Percentiles rank a stretch among this genome's conserved stretches.
These are phyloP conservation scores for Oryzias woworae DNA, from an alignment of 2,113 vertebrate genomes.

Conservation along the genomic window DNA sequence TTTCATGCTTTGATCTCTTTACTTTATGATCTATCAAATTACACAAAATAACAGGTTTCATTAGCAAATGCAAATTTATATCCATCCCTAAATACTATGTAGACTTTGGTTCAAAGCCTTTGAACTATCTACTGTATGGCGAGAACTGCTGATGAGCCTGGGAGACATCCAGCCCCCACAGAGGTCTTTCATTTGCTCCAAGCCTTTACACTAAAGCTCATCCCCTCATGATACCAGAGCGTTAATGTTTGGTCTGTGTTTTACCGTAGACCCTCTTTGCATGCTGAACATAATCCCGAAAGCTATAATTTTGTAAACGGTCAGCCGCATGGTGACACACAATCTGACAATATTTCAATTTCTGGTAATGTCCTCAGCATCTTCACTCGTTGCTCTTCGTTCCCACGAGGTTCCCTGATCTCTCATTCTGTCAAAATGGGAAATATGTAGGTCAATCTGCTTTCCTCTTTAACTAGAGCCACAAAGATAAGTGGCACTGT, in stretches of 20 bases:
- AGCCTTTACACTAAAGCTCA: constrained; percentile 26
- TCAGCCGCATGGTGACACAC: constrained; percentile 18
- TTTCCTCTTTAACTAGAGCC: constrained; percentile 58
- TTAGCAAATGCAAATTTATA: constrained; percentile 62
- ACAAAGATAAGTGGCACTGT: constrained; percentile 50
- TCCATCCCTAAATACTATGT: constrained; percentile 59
- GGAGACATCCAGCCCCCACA: constrained; percentile 55
- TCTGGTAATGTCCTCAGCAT: constrained; percentile 39
- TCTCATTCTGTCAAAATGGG: constrained; percentile 42
- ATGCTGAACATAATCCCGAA: constrained; percentile 49
- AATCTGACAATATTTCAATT: constrained; percentile 53
- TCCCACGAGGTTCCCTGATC: constrained; percentile 38
- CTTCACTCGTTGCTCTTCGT: constrained; percentile 22
- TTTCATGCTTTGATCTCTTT: constrained; percentile 21
- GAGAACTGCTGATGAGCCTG: constrained; percentile 44
- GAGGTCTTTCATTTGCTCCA: constrained; percentile 64
- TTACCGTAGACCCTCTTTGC: constrained; percentile 25
- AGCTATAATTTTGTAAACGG: constrained; percentile 34
- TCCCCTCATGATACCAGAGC: constrained; percentile 32
- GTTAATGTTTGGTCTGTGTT: constrained; percentile 16
- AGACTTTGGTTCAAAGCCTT: constrained; percentile 52
- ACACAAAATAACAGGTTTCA: constrained; percentile 52
- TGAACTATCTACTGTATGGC: constrained; percentile 53
- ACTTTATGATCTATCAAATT: constrained; percentile 47
- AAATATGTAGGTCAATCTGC: constrained; percentile 74